phyloP scores from a whole-genome alignment of 30 jellyfish, hydroid and myxozoan genomes.

The Catostylus mosaicus region DNA sequence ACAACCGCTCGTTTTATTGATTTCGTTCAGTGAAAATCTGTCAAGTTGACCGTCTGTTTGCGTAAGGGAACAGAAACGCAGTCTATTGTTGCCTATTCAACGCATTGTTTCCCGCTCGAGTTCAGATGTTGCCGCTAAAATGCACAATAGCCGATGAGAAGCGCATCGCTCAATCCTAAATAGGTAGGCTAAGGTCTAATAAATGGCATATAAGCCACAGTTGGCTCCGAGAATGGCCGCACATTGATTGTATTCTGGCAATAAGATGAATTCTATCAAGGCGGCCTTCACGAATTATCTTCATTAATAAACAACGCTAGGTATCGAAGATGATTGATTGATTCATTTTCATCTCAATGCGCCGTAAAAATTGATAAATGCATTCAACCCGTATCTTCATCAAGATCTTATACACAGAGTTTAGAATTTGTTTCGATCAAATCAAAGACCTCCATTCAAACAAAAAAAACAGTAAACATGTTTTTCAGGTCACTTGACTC shows the following conservation, averaged over 20 bases:
- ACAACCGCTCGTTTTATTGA: conserved; percentile 68
- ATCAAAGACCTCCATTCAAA: not conserved
- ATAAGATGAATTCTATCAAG: conserved; percentile 1
- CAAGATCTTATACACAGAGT: conserved; percentile 18
- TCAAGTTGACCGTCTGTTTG: conserved; percentile 66
- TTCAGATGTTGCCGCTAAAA: conserved; percentile 66
- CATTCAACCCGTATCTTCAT: conserved; percentile 1
- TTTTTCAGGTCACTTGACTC: conserved; percentile 27
- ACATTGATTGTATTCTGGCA: conserved; percentile 25
- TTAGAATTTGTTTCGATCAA: conserved; percentile 2
- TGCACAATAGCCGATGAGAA: conserved; percentile 42
- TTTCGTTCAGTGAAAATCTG: conserved; percentile 63
- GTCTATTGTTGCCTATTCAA: conserved; percentile 56
- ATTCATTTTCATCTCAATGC: conserved; percentile 21
- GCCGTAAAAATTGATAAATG: conserved; percentile 6
- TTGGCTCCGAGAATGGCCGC: conserved; percentile 58
- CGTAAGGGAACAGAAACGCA: conserved; percentile 68
- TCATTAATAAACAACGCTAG: conserved; percentile 23
- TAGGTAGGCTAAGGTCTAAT: conserved; percentile 19
- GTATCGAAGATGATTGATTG: conserved; percentile 23
- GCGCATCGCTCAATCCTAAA: conserved; percentile 35
- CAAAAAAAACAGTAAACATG: not conserved
- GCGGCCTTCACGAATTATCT: conserved; percentile 38
- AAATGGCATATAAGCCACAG: conserved; percentile 22
- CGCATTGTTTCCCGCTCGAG: conserved; percentile 19